phyloP scores from a whole-genome alignment of 2,113 vertebrate species.

The Aegotheles bennettii region DNA sequence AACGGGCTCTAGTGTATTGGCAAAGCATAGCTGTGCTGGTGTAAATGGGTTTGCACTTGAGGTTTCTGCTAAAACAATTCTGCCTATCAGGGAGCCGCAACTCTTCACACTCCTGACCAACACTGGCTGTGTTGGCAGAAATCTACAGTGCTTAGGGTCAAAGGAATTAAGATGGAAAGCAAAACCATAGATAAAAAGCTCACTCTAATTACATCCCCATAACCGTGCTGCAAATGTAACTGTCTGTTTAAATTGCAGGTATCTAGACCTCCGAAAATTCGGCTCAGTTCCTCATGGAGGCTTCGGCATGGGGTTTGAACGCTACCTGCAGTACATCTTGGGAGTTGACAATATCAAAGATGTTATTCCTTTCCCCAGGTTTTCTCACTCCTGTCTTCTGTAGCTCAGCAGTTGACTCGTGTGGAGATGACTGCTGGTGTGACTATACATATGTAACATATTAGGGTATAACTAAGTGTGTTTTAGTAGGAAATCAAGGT shows the following conservation, averaged over 20 bases:
- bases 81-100: not conserved
- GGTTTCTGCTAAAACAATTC: not conserved
- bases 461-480: not conserved
- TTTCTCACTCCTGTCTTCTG: slow-evolving; percentile 87
- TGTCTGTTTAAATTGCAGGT: slow-evolving; percentile 77
- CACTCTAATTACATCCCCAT: not conserved
- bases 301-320: slow-evolving; percentile 97
- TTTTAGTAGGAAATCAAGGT: not conserved
- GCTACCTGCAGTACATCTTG: slow-evolving; percentile 90
- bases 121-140: not conserved
- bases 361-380: slow-evolving; percentile 94
- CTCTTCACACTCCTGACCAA: not conserved
- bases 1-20: not conserved
- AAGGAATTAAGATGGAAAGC: not conserved
- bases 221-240: not conserved
- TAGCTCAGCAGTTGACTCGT: slow-evolving; percentile 32
- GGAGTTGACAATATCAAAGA: slow-evolving; percentile 96
- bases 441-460: not conserved
- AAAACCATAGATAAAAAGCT: not conserved
- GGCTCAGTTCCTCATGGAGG: slow-evolving; percentile 93
- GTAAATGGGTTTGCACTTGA: not conserved
- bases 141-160: not conserved
- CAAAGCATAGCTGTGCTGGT: not conserved
- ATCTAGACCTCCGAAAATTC: slow-evolving; percentile 91
- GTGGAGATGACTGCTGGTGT: not conserved